Evolutionary conservation across 2,797 vertebrate genomes (phyloP), one percentile per base, ranked within the genome.

Genomic region (Molossus alvarezi): DNA sequence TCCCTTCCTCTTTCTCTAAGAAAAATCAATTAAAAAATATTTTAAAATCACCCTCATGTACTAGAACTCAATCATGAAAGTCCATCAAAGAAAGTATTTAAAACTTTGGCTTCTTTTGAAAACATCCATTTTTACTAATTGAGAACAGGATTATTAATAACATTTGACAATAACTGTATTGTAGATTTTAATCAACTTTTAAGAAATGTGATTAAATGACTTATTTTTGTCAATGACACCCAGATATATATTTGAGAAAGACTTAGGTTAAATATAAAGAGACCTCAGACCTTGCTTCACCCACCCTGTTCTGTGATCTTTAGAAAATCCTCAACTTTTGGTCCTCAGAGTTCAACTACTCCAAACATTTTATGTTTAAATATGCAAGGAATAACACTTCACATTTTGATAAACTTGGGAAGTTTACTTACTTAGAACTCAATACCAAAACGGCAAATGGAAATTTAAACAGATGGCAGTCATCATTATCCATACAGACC

Each of bases 71-170:
- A 3, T 33, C 33, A 33, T 33, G 45, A 62, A 93, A 45, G 25
- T 65, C 92, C 65, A 84, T 71, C 45, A 91, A 93, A 88, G 29
- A 75, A 58, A 88, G 0, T 65, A 95, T 45, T 93, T 95, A 88
- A 85, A 90, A 88, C 88, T 84, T 81, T 81, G 93, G 10, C 29
- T 85, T 65, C 57, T 88, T 95, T 69, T 88, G 84, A 94, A 94
- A 94, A 83, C 94, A 92, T 53, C 45, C 45, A 77, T 71, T 92
- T 94, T 92, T 75, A 82, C 51, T 75, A 92, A 92, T 37, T 73
- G 48, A 95, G 15, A 53, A 82, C 37, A 88, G 33, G 90, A 84
- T 64, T 90, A 51, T 29, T 48, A 83, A 81, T 6, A 88, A 79
- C 64, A 92, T 83, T 91, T 90, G 57, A 72, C 51, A 94, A 83